phyloP scores from a whole-genome alignment of 2,888 invertebrate genomes.

The Nebria salina region DNA sequence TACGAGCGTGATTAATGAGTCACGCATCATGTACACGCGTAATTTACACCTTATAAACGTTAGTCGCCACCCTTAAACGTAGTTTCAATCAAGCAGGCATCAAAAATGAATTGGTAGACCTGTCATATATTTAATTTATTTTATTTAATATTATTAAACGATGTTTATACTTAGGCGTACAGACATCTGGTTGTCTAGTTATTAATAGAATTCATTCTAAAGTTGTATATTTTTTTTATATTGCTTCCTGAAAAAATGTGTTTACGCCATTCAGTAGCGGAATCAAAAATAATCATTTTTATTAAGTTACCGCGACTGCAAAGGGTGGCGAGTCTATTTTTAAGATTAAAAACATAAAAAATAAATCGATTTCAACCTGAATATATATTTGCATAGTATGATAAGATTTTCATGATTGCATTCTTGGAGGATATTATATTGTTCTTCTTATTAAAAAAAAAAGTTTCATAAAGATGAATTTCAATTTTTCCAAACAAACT shows the following conservation, averaged over 20 bases:
- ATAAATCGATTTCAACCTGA: neutral
- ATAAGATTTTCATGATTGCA: neutral
- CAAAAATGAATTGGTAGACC: neutral
- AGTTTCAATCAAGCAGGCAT: neutral
- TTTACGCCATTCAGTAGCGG: neutral
- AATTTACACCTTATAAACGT: neutral
- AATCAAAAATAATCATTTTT: neutral
- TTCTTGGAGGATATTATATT: neutral
- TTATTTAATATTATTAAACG: too few species aligned
- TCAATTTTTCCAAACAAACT: neutral
- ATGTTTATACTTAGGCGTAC: too few species aligned
- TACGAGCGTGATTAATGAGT: neutral
- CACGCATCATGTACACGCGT: neutral
- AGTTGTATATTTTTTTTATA: neutral
- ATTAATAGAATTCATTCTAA: neutral
- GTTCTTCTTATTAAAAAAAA: neutral
- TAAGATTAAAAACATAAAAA: neutral
- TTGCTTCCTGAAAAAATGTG: neutral
- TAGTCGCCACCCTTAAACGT: neutral
- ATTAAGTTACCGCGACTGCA: neutral
- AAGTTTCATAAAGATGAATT: neutral
- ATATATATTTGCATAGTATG: neutral
- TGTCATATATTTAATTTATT: too few species aligned
- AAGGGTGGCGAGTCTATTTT: neutral
- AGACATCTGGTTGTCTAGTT: neutral